A percentile compares a stretch with the other conserved stretches of the same genome.
These are phyloP conservation scores for Psephotus haematonotus DNA, from an alignment of 2,113 vertebrate species.

Conservation along the genomic window DNA sequence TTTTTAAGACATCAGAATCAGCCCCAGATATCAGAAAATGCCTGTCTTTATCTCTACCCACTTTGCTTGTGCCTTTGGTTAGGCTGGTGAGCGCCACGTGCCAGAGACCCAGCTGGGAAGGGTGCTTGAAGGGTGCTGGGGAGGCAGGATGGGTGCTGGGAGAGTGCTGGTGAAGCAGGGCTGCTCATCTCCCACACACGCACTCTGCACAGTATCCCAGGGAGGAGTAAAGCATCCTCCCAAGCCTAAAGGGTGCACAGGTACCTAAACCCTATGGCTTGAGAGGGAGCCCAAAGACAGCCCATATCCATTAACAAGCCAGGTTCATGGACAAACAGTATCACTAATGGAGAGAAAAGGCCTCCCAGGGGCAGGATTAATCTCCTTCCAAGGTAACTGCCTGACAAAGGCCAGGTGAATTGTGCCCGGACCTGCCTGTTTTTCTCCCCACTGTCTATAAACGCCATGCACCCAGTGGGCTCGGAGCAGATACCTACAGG, in stretches of 20 bases:
- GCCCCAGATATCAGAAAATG: background rate
- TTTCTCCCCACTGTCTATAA: background rate
- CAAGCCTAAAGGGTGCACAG: fast-evolving
- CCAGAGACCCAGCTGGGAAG: background rate
- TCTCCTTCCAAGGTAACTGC: background rate
- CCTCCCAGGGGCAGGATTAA: constrained; percentile 17
- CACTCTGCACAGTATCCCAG: background rate
- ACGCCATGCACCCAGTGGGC: constrained; percentile 8
- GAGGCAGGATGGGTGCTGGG: background rate
- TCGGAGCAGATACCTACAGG: background rate
- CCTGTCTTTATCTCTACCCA: background rate
- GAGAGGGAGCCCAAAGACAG: background rate
- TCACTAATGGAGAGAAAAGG: background rate
- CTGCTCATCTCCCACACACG: background rate
- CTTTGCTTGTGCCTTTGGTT: background rate
- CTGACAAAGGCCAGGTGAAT: constrained; percentile 39
- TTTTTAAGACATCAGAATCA: background rate
- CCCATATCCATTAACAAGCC: background rate
- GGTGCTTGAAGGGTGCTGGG: background rate
- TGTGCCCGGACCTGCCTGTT: background rate
- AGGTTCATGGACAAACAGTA: background rate
- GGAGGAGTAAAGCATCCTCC: background rate
- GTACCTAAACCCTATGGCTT: background rate
- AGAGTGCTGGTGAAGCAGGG: background rate
- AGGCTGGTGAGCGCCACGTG: fast-evolving